Evolutionary conservation across 2,797 vertebrate genomes (phyloP).

Genomic region (Salmo trutta): DNA sequence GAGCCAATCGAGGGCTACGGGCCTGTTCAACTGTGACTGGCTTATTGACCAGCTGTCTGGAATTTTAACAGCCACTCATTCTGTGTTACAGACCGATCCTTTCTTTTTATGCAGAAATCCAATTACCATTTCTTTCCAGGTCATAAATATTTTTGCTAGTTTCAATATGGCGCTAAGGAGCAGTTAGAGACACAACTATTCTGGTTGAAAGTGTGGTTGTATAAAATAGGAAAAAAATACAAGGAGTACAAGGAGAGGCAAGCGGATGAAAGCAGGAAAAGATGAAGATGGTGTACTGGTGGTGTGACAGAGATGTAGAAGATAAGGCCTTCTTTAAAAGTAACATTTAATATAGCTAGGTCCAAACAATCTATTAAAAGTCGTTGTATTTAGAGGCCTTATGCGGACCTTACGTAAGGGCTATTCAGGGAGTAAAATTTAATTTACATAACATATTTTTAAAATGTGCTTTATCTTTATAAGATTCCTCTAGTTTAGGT

Average conservation of each 20-base stretch:
- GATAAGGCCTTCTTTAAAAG: too few species aligned
- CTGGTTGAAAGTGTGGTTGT: neutral
- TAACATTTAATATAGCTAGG: too few species aligned
- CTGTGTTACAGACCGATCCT: slow-evolving; percentile 10
- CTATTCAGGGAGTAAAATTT: too few species aligned
- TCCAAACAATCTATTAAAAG: too few species aligned
- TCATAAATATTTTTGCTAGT: slow-evolving; percentile 46
- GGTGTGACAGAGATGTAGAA: neutral
- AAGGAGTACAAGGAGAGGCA: slow-evolving; percentile 1
- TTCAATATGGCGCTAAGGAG: slow-evolving; percentile 21
- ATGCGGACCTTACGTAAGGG: too few species aligned
- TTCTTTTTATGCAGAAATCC: slow-evolving; percentile 1
- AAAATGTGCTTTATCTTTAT: neutral
- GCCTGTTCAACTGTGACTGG: slow-evolving; percentile 12
- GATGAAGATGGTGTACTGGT: neutral
- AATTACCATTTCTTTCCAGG: slow-evolving; percentile 20
- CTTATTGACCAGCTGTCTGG: slow-evolving; percentile 29
- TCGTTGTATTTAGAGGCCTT: too few species aligned
- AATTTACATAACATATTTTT: neutral
- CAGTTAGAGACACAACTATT: slow-evolving; percentile 6
- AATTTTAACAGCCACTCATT: slow-evolving; percentile 29
- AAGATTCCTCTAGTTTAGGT: slow-evolving; percentile 21
- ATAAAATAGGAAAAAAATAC: slow-evolving; percentile 34
- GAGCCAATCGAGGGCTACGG: slow-evolving; percentile 2
- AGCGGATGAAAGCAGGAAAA: neutral